Conservation (phyloP, 2,113 vertebrate genomes). For the Channa argus region DNA sequence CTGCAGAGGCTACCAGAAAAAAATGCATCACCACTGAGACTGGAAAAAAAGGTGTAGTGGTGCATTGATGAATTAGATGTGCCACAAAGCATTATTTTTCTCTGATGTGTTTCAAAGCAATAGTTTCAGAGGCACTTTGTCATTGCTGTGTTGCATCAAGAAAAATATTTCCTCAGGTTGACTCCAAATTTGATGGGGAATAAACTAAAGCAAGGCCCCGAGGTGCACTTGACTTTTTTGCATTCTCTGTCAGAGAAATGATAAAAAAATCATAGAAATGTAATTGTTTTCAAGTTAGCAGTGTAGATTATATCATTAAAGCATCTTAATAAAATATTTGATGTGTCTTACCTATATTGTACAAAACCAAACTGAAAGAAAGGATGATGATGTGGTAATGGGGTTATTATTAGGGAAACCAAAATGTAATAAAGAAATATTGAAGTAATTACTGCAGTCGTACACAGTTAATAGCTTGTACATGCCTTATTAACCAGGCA, state of each 20-base stretch:
- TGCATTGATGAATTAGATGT: slow-evolving; percentile 61
- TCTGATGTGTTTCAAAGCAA: slow-evolving; percentile 65
- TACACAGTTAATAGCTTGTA: too few relatives aligned
- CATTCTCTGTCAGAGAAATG: neutral
- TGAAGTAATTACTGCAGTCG: too few relatives aligned
- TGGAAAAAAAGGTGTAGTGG: slow-evolving; percentile 8
- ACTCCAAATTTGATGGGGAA: slow-evolving; percentile 12
- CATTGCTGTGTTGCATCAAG: slow-evolving; percentile 32
- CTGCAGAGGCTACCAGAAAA: slow-evolving; percentile 23
- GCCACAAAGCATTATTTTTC: slow-evolving; percentile 54
- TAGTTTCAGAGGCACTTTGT: slow-evolving; percentile 54
- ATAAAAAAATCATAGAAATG: neutral
- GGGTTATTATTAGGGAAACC: too few relatives aligned
- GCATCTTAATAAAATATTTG: neutral
- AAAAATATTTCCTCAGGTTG: slow-evolving; percentile 33
- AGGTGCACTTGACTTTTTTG: neutral
- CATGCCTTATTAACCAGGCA: too few relatives aligned
- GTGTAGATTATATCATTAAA: slow-evolving; percentile 12
- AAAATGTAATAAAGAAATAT: too few relatives aligned
- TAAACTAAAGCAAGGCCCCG: neutral
- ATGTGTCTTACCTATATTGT: too few relatives aligned
- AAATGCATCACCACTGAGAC: slow-evolving; percentile 26
- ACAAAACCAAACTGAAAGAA: too few relatives aligned
- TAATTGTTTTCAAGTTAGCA: neutral
- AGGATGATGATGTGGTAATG: too few relatives aligned